Evolutionary conservation across 2,797 vertebrate species (phyloP), one percentile per base, ranked within the genome.

Genomic region (Molothrus ater): DNA sequence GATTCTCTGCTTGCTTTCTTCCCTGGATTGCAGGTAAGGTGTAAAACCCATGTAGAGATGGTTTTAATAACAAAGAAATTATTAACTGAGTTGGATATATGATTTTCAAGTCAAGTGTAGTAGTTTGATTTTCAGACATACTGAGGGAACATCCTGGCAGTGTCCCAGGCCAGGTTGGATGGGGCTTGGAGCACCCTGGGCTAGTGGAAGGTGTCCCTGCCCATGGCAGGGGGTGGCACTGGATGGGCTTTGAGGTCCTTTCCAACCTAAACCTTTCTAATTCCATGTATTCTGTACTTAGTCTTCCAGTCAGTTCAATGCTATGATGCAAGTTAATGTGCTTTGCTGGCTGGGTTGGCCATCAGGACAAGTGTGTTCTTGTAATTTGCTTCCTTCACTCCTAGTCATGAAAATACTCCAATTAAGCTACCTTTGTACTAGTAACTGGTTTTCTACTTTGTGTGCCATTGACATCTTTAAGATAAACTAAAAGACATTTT

Each of bases 1-100:
- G 99, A 99, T 96, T 99, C 99, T 17, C 96, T 99, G 95, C 98
- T 99, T 22, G 99, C 99, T 48, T 99, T 99, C 97, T 99, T 99
- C 92, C 99, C 99, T 38, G 99, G 99, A 14, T 98, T 99, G 92
- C 99, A 99, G 99, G 99, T 99, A 97, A 92, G 74, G 17, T 76
- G 80, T 91, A 34, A 95, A 92, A 69, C 25, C 13, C 6, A 2
- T 1, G 13, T n/a, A n/a, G 15, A 75, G 32, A 2, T 63, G 31
- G 32, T 43, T 83, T 86, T 70, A 71, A 29, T 70, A 51, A 42
- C 29, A 73, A 65, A 18, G 31, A 63, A 36, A 50, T 4, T 0
- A 25, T 80, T 38, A 38, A 50, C 42, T 12, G 40, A 31, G 10
- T 64, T 56, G 48, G 17, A 29, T 42, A 7, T n/a, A 11, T 38